Base-by-base conservation (phyloP, 35 echinoderm and acorn worm genomes). In the Amphiura filiformis region DNA sequence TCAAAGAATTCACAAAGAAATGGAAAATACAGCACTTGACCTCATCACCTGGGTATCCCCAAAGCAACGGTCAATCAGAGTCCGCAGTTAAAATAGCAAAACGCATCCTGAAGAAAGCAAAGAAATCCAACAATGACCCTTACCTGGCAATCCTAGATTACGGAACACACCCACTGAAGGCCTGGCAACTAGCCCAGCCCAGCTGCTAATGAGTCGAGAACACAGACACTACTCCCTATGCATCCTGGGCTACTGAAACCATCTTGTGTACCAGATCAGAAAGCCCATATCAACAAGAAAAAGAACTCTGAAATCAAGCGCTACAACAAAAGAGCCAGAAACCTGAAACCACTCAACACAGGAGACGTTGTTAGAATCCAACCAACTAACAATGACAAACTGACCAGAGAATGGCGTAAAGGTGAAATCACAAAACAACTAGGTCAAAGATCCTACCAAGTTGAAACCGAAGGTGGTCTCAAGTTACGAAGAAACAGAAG, bases 51-150 rank as follows among this genome's bases (percentile, higher is more conserved):
- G 41, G 52, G 0, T 56, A 61, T 47, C 52, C 40, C 82, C 44
- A 84, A 35, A 13, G 40, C 1, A 84, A 84, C 32, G 82, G 82
- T 22, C 52, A 84, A 49, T 1, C 82, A 0, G 82, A 84, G 23
- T 84, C 82, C 0, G 82, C 82, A 56, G 82, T 84, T 0, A 84
- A 84, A 64, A 57, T 47, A 64, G 82, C 82, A 20, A 84, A 84
- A 47, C 18, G 34, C 22, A 84, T 61, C 30, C 4, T 84, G 22
- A 84, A 39, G 57, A 84, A 84, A 38, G 18, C 40, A 39, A 38
- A 84, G 39, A 84, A 49, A 64, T 57, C 42, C 0, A 14, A 34
- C 1, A 31, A 14, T 34, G 52, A 64, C 38, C 44, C 32, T 4
- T 57, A 64, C 82, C 11, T 82, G 3, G 80, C 80, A 0, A 26